These are phyloP conservation scores for Papilio aristodemus DNA, from an alignment of 1,140 invertebrate genomes.

Conservation along the genomic window DNA sequence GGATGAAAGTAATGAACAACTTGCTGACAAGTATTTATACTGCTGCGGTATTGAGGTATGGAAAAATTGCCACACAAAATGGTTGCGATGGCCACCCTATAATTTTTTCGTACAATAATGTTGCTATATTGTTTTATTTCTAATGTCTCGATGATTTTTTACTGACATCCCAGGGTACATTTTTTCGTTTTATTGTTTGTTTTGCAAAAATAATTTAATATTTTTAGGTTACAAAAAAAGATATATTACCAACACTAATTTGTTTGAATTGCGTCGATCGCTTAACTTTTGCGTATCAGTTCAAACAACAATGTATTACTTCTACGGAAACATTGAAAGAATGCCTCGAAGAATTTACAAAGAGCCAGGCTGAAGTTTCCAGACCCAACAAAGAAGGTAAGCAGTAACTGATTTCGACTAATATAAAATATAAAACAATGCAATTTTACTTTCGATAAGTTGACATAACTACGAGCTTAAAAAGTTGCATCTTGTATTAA, in stretches of 20 bases:
- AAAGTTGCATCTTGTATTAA: too few relatives aligned
- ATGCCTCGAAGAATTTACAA: slow-evolving; percentile 75
- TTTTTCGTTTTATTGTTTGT: slow-evolving; percentile 37
- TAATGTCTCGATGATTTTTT: slow-evolving; percentile 65
- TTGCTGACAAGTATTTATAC: slow-evolving; percentile 81
- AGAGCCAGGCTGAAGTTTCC: slow-evolving; percentile 55
- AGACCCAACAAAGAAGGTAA: slow-evolving; percentile 39
- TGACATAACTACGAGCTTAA: neutral
- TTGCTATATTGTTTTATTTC: slow-evolving; percentile 76
- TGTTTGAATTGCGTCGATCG: slow-evolving; percentile 77
- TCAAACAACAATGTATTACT: slow-evolving; percentile 76
- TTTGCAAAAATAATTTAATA: slow-evolving; percentile 38
- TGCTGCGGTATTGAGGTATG: slow-evolving; percentile 80
- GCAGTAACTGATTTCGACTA: slow-evolving; percentile 7
- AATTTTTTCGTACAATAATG: slow-evolving; percentile 74
- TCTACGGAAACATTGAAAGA: slow-evolving; percentile 77
- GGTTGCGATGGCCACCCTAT: slow-evolving; percentile 80
- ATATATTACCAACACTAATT: slow-evolving; percentile 76
- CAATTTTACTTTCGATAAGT: neutral
- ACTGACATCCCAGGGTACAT: slow-evolving; percentile 68
- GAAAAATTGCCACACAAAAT: slow-evolving; percentile 78
- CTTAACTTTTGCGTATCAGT: slow-evolving; percentile 77
- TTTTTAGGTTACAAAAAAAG: slow-evolving; percentile 74
- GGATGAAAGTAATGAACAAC: slow-evolving; percentile 81
- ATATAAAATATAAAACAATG: neutral